Base-by-base conservation (phyloP, 2,888 invertebrate genomes). In the Torymus aiolomorphi region DNA sequence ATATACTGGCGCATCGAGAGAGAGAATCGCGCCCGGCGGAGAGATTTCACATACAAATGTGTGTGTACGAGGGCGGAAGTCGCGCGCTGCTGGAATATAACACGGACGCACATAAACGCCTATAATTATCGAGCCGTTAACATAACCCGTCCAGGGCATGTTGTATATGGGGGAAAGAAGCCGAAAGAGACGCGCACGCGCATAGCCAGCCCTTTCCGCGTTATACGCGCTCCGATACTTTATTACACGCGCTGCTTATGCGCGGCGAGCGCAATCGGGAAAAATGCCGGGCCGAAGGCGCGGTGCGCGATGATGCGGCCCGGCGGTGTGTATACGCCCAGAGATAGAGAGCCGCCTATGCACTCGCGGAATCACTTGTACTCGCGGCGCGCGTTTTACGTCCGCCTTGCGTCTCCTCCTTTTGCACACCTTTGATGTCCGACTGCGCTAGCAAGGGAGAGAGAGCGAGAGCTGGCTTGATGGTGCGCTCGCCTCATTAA, bases 101-200 rank as follows among this genome's bases (percentile, higher is more conserved):
- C 77, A 16, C 52, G 65, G 56, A 16, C 52, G 54, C 24, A 72
- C 72, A 73, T 78, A 74, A 83, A 74, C 80, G 76, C 76, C 80
- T 75, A 73, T 83, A 85, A 86, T 86, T 86, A 84, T 82, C 80
- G 61, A 49, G 66, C 77, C 73, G 76, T 84, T 83, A 84, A 85
- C 79, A 82, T 83, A 85, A 82, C 67, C 78, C 51, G 83, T 82
- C 79, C 69, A 54, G 42, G 42, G 42, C 42, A 42, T 42, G 42
- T 42, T 42, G 8, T 42, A 42, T 42, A 42, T 42, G 42, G 54
- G 65, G 66, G 61, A 57, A 62, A 10, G 51, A 67, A 62, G 74
- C 20, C 16, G 66, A 71, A 24, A 57, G 13, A 10, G 54, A 51
- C 13, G 14, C 71, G 57, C 31, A 20, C 69, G 4, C 49, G 2